Evolutionary conservation across 2,113 vertebrate genomes (phyloP), one percentile per base, ranked within the genome.

Genomic region (Scopus umbretta): DNA sequence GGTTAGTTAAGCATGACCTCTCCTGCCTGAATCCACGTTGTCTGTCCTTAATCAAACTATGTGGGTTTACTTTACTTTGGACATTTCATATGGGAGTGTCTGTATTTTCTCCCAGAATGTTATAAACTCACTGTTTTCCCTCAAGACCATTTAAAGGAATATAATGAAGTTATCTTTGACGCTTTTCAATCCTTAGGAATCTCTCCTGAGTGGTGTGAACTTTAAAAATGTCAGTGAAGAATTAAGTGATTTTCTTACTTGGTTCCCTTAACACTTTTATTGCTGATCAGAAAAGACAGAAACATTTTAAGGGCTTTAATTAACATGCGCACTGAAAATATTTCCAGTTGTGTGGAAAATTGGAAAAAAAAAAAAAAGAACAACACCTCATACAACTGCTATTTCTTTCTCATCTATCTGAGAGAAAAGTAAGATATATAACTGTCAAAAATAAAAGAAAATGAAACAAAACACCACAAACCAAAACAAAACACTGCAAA

Each of bases 141-240:
- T 93, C n/a, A 59, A 66, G 66, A 53, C 61, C 80, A 93, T 96
- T 92, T 96, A 96, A 95, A 79, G 29, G 16, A 94, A 80, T 85
- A 85, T 76, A 95, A 80, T 92, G 50, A 93, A 85, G 90, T 84
- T 88, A 68, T 81, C 34, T 84, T 63, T 59, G 70, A 63, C 22
- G n/a, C 10, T 67, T 86, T 87, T 93, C 40, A 80, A 11, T 88
- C 73, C 55, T 36, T 63, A 50, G 8, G 56, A 88, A 81, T 82
- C 22, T 96, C 73, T 94, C 53, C 55, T 59, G 84, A 88, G n/a
- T 80, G 32, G 34, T 56, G 26, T 91, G 81, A 94, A 84, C 83
- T 94, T 93, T 95, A 58, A 88, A 97, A 95, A 84, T 65, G 74
- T 82, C 86, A 90, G 83, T 38, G 50, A 96, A 94, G 65, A 66